phyloP scores from a whole-genome alignment of 2,113 vertebrate species.

The Apistogramma diplotaenia region DNA sequence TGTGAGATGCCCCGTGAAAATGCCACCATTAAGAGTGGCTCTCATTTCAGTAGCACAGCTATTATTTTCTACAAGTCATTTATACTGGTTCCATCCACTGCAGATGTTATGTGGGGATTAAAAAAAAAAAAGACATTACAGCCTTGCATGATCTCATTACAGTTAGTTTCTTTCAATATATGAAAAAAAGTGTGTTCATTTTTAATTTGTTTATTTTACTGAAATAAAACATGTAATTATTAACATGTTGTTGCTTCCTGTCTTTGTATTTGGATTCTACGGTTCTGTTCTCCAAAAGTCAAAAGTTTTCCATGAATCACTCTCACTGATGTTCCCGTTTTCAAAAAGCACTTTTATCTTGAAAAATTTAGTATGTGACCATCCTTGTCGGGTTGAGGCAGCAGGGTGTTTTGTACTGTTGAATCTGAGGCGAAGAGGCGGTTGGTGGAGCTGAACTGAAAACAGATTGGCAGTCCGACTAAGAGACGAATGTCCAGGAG shows the following conservation, averaged over 20 bases:
- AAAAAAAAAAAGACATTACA: slow-evolving; percentile 55
- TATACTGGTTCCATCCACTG: slow-evolving; percentile 63
- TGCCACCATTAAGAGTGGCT: slow-evolving; percentile 58
- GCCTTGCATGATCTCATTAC: slow-evolving; percentile 77
- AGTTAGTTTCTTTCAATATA: slow-evolving; percentile 75
- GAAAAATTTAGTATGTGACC: neutral
- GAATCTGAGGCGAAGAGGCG: neutral
- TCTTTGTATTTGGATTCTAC: neutral
- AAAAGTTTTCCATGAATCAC: neutral
- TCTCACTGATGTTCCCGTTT: neutral
- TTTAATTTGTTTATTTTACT: slow-evolving; percentile 76
- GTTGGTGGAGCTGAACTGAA: neutral
- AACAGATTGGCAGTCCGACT: neutral
- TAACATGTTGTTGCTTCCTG: slow-evolving; percentile 41
- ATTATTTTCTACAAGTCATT: slow-evolving; percentile 70
- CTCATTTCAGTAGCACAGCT: slow-evolving; percentile 71
- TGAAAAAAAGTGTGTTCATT: slow-evolving; percentile 73
- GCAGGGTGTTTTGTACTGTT: neutral
- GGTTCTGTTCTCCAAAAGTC: neutral
- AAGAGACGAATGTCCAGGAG: neutral
- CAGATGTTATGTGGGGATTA: slow-evolving; percentile 58
- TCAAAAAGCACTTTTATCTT: neutral
- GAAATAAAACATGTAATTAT: slow-evolving; percentile 76
- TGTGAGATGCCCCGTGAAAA: slow-evolving; percentile 47
- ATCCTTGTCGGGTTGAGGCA: neutral